phyloP scores from a whole-genome alignment of 1,140 invertebrate genomes.

The Bombyx mori region DNA sequence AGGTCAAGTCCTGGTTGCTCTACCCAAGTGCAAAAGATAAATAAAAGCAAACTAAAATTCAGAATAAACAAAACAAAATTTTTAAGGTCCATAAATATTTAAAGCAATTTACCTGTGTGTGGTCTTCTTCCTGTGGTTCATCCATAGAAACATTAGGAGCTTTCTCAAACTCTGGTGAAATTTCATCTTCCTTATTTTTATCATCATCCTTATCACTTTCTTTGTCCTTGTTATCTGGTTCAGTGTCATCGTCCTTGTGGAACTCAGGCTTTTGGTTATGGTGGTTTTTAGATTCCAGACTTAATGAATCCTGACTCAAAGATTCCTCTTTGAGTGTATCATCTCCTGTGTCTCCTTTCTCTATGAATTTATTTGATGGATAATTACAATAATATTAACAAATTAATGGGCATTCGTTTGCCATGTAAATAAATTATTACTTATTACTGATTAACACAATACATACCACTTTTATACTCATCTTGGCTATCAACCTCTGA shows the following conservation, averaged over 20 bases:
- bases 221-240: constrained; percentile 11
- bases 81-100: too few species aligned
- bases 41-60: too few species aligned
- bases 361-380: too few species aligned
- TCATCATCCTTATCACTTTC: constrained; percentile 18
- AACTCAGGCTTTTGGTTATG: neutral
- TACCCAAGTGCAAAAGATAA: too few species aligned
- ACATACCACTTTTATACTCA: constrained; percentile 7
- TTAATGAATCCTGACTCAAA: constrained; percentile 11
- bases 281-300: constrained; percentile 11
- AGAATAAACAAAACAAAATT: too few species aligned
- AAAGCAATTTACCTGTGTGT: constrained; percentile 39
- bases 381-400: too few species aligned
- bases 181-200: constrained; percentile 29
- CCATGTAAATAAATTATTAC: too few species aligned
- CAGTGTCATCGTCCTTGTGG: constrained; percentile 2
- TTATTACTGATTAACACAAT: neutral
- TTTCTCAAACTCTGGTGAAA: constrained; percentile 49
- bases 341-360: constrained; percentile 1
- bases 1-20: too few species aligned
- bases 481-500: constrained; percentile 25
- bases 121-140: constrained; percentile 57
- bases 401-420: too few species aligned
- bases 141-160: constrained; percentile 53
- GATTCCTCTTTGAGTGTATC: constrained; percentile 23